Evolutionary conservation across 2,113 vertebrate species (phyloP).

Genomic region (Paramisgurnus dabryanus): DNA sequence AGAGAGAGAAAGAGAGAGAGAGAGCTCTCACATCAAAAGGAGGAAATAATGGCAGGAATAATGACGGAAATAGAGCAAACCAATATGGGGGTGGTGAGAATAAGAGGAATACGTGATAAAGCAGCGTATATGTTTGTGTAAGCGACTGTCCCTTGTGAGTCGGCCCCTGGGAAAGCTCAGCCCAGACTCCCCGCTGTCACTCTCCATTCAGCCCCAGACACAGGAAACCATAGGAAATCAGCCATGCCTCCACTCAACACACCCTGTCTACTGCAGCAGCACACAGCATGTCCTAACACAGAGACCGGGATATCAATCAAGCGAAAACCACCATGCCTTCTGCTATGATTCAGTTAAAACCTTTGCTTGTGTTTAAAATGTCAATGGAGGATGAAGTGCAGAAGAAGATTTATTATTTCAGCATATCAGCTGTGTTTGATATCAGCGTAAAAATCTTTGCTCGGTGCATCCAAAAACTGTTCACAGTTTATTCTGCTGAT

Average conservation of each 20-base stretch:
- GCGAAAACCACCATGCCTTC: conserved; percentile 31
- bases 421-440: conserved; percentile 24
- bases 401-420: conserved; percentile 27
- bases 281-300: conserved; percentile 15
- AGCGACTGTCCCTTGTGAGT: conserved; percentile 63
- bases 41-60: conserved; percentile 79
- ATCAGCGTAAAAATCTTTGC: conserved; percentile 18
- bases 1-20: conserved; percentile 57
- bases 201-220: conserved; percentile 49
- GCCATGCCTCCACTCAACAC: conserved; percentile 40
- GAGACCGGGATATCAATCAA: neutral
- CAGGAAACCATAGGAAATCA: conserved; percentile 47
- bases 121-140: conserved; percentile 75
- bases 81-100: conserved; percentile 49
- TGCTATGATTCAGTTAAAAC: conserved; percentile 25
- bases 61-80: conserved; percentile 68
- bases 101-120: conserved; percentile 53
- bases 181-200: conserved; percentile 71
- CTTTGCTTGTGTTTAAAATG: conserved; percentile 15
- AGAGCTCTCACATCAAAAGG: conserved; percentile 75
- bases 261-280: conserved; percentile 11
- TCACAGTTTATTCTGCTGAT: neutral
- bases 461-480: neutral
- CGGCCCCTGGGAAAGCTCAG: conserved; percentile 70
- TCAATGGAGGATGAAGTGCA: conserved; percentile 22